Conservation (phyloP, 2,888 invertebrate genomes). For the Amiota mariae region DNA sequence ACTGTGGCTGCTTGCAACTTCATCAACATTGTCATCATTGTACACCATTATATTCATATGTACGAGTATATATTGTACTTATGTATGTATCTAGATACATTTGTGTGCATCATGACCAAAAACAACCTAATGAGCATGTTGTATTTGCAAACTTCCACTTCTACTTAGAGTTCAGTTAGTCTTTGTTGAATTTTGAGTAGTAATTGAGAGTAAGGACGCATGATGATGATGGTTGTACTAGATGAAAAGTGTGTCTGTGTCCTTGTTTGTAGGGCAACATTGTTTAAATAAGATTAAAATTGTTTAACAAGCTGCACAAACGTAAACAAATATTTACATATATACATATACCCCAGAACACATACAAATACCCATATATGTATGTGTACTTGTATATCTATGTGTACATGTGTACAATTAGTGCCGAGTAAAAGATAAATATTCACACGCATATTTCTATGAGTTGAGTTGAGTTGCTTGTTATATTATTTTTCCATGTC, state of each 20-base stretch:
- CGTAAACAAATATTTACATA: neutral
- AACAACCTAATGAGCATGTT: slow-evolving; percentile 19
- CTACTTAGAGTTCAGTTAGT: neutral
- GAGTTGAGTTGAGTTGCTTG: neutral
- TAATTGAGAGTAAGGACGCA: no score
- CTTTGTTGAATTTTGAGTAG: neutral
- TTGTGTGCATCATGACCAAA: slow-evolving; percentile 3
- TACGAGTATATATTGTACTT: neutral
- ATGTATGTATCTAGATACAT: neutral
- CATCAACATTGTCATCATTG: slow-evolving; percentile 11
- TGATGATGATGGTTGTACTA: neutral
- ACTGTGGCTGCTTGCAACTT: slow-evolving; percentile 12
- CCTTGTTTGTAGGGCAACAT: slow-evolving; percentile 19
- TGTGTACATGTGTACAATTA: slow-evolving; percentile 5
- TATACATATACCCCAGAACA: neutral
- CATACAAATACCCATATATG: neutral
- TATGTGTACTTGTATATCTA: neutral
- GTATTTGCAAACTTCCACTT: neutral
- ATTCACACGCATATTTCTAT: slow-evolving; percentile 9
- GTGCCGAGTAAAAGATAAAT: slow-evolving; percentile 17
- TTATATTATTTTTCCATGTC: no score
- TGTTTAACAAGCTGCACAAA: slow-evolving; percentile 20
- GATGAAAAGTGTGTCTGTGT: slow-evolving; percentile 2
- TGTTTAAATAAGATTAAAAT: slow-evolving; percentile 30
- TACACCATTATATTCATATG: neutral